Evolutionary conservation across 2,797 vertebrate species (phyloP).

Genomic region (Babyrousa celebensis): DNA sequence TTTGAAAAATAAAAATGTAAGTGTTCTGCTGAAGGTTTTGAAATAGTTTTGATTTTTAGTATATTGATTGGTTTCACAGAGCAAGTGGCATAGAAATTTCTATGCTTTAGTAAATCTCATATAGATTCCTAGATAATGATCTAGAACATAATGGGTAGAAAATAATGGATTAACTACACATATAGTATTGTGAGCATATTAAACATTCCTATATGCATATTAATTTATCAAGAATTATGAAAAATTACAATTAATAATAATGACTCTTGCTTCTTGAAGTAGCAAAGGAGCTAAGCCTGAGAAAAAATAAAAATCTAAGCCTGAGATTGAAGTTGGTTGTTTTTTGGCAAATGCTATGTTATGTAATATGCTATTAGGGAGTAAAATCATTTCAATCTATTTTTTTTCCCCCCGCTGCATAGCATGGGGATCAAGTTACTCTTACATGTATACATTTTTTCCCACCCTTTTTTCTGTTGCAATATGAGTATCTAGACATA

Average conservation of each 20-base stretch:
- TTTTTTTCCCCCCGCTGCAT: too few relatives aligned
- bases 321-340: background rate
- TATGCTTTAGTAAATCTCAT: background rate
- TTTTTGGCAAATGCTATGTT: background rate
- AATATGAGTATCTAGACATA: too few relatives aligned
- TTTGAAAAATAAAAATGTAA: background rate
- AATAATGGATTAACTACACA: background rate
- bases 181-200: background rate
- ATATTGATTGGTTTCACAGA: background rate
- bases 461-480: too few relatives aligned
- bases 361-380: background rate
- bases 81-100: slow-evolving; percentile 18
- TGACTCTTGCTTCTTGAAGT: background rate
- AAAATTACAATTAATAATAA: slow-evolving; percentile 17
- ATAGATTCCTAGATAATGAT: background rate
- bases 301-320: background rate
- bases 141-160: background rate
- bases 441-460: too few relatives aligned
- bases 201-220: background rate
- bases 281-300: background rate
- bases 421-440: too few relatives aligned
- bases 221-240: background rate
- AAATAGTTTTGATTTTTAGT: slow-evolving; percentile 17
- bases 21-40: slow-evolving; percentile 8
- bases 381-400: slow-evolving; percentile 19